Evolutionary conservation across 2,888 invertebrate species (phyloP), one percentile per base, ranked within the genome.

Genomic region (Coenonympha arcania): DNA sequence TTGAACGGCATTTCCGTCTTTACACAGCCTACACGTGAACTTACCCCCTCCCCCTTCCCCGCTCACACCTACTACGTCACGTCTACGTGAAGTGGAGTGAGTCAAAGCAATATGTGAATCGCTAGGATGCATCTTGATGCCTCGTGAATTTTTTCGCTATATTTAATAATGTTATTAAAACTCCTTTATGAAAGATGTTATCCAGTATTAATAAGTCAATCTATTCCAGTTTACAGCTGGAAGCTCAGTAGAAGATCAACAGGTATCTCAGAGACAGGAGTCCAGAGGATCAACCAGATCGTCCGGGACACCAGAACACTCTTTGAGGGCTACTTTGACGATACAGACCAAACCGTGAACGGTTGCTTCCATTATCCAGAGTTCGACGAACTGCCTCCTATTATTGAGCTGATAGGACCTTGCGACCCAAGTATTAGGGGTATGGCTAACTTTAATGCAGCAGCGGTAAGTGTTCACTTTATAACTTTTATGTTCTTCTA

Each of bases 211-310:
- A n/a, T n/a, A n/a, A n/a, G n/a, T n/a, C n/a, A n/a, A n/a, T n/a
- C n/a, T n/a, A n/a, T 63, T 59, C 2, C 65, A 85, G 83, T 82
- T 5, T 80, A 68, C 72, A 83, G 82, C 55, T 85, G 82, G 82
- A 79, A 79, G 51, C 65, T 82, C 1, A 72, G 77, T 55, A 67
- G 73, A 48, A 61, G 65, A 4, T 68, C 67, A 2, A 28, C 41
- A 0, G 73, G 72, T 2, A 62, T 81, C 0, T 72, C 79, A 0
- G 26, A 51, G 4, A 51, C 56, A 1, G 73, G 76, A 0, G 64
- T 60, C 9, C 41, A 44, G 0, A 54, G 44, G 6, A 74, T 83
- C 11, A 45, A 71, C 26, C 36, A 46, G 3, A 47, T 74, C 2
- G 73, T 83, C 2, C 49, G 34, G 3, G 48, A 51, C 0, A 76